Percentiles rank a stretch among this genome's conserved stretches.
These are phyloP conservation scores for Cydia strobilella DNA, from an alignment of 1,140 invertebrate species.

Conservation along the genomic window DNA sequence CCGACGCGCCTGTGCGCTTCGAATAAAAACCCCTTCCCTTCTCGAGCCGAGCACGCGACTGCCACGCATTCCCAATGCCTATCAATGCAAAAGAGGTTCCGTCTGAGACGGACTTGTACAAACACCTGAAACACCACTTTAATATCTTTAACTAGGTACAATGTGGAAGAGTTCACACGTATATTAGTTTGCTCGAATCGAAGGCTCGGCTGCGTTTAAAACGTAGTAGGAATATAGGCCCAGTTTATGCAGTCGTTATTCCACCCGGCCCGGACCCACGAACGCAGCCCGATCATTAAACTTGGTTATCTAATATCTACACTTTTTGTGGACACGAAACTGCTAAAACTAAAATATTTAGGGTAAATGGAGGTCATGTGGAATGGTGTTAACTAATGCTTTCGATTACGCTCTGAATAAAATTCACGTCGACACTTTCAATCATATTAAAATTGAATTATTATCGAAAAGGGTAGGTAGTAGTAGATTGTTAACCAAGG, in stretches of 20 bases:
- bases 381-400: not conserved
- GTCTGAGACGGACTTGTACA: not conserved
- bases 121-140: not conserved
- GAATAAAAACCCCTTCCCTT: slow-evolving; percentile 34
- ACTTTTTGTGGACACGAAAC: slow-evolving; percentile 7
- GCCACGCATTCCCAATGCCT: not conserved
- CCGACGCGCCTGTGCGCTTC: slow-evolving; percentile 23
- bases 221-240: not conserved
- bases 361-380: not conserved
- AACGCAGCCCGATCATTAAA: slow-evolving; percentile 34
- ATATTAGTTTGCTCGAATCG: not conserved
- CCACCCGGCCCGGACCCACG: slow-evolving; percentile 37
- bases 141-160: not conserved
- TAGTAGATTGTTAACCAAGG: no score
- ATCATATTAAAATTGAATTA: no score
- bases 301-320: slow-evolving; percentile 18
- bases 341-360: not conserved
- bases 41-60: slow-evolving; percentile 37
- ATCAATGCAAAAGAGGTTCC: not conserved
- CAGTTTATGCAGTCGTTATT: slow-evolving; percentile 41
- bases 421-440: not conserved
- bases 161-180: not conserved
- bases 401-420: not conserved
- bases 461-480: no score
- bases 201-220: not conserved